Conservation (phyloP, 2,888 invertebrate genomes). For the Eilema depressum region DNA sequence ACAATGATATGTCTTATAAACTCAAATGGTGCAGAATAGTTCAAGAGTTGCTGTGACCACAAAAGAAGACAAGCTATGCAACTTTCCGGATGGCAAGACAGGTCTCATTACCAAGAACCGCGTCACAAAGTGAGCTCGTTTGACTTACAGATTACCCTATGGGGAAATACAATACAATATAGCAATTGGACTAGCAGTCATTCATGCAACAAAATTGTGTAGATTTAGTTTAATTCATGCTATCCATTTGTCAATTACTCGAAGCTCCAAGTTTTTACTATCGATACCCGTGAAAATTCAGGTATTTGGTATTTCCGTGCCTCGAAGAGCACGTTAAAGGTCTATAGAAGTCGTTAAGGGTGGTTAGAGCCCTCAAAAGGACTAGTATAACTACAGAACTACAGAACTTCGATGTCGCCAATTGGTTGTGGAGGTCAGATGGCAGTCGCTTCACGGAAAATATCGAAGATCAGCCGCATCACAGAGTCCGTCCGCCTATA, state of each 20-base stretch:
- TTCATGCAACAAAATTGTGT: background rate
- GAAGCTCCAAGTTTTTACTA: background rate
- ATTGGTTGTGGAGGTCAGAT: too few species aligned
- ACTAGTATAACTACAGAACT: too few species aligned
- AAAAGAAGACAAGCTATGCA: conserved; percentile 14
- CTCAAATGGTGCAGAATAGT: conserved; percentile 3
- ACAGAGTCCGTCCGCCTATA: too few species aligned
- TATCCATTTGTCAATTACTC: background rate
- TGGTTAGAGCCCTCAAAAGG: too few species aligned
- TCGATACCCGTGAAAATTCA: background rate
- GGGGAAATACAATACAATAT: background rate
- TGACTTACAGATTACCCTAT: background rate
- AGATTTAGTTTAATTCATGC: background rate
- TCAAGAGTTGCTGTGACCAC: background rate
- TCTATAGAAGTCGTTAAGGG: too few species aligned
- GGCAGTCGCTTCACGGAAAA: too few species aligned
- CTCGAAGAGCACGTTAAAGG: too few species aligned
- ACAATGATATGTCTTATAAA: conserved; percentile 5
- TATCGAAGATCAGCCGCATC: too few species aligned
- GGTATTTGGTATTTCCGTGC: too few species aligned
- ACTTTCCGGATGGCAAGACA: conserved; percentile 3
- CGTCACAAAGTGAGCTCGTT: conserved; percentile 1
- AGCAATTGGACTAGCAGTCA: background rate
- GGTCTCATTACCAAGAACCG: conserved; percentile 2
- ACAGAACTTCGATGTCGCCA: too few species aligned